Conservation (phyloP, 2,888 invertebrate genomes). For the Acleris literana region DNA sequence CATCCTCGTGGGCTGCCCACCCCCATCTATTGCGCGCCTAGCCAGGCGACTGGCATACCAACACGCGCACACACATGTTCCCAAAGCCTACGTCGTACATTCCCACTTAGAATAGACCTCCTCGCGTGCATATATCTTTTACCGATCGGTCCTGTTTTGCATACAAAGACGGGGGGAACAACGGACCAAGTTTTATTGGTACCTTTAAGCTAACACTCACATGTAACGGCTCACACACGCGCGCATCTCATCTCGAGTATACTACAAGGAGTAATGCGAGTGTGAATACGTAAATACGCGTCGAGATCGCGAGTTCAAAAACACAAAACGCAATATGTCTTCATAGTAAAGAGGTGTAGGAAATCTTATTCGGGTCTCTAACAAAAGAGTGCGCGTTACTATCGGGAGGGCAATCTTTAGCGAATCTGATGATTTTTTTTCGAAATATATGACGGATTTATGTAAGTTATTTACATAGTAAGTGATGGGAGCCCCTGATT, state of each 20-base stretch:
- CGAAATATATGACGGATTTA: slow-evolving; percentile 51
- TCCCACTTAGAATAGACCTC: slow-evolving; percentile 69
- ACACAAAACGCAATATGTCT: slow-evolving; percentile 83
- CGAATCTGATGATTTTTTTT: slow-evolving; percentile 61
- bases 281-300: slow-evolving; percentile 83
- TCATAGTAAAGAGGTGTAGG: slow-evolving; percentile 70
- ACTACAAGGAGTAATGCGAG: slow-evolving; percentile 79
- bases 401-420: slow-evolving; percentile 65
- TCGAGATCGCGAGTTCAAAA: slow-evolving; percentile 82
- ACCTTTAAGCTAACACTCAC: slow-evolving; percentile 72
- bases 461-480: slow-evolving; percentile 30
- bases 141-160: slow-evolving; percentile 61
- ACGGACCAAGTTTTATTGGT: slow-evolving; percentile 62
- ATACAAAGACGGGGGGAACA: slow-evolving; percentile 55
- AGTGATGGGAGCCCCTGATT: slow-evolving; percentile 32
- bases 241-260: slow-evolving; percentile 76
- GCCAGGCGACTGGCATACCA: slow-evolving; percentile 81
- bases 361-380: slow-evolving; percentile 72
- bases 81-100: slow-evolving; percentile 73
- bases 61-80: slow-evolving; percentile 75
- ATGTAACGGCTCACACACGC: slow-evolving; percentile 67
- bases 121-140: slow-evolving; percentile 73
- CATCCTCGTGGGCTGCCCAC: slow-evolving; percentile 80
- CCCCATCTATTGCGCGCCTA: slow-evolving; percentile 82
- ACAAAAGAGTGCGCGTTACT: slow-evolving; percentile 70